Evolutionary conservation across 64 coral and sea anemone species (phyloP), one percentile per base, ranked within the genome.

Genomic region (Actinia tenebrosa): DNA sequence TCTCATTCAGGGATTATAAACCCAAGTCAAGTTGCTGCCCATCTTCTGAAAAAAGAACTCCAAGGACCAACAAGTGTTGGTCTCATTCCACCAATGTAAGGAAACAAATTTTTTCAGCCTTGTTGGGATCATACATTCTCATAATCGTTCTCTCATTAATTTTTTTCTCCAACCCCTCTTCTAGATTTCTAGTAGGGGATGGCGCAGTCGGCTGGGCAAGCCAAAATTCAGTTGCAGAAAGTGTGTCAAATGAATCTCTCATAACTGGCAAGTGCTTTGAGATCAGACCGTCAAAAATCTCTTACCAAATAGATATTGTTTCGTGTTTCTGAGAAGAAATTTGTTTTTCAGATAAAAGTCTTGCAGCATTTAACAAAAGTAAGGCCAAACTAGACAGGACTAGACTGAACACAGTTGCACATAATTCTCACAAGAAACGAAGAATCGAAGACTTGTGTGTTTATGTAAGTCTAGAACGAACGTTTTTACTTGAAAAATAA

Each of bases 161-260:
- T 75, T 11, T 25, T 30, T 13, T 75, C 14, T 75, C 13, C 13
- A 2, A 58, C 10, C 10, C 13, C 15, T 58, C 7, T 75, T 58
- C 45, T 20, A 98, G 96, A 82, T 92, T 94, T 94, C 75, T 98
- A 19, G 90, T 89, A 30, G 96, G 96, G 27, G 96, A 98, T 53
- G 96, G 96, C 37, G 96, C 96, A 23, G 79, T 64, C 23, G 53
- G 52, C n/a, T 98, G 96, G 96, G 96, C 96, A 60, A 45, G 82
- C 25, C 69, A 75, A 78, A 45, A 98, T 84, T 91, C 89, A 92
- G 92, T 89, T 80, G 84, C 94, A 30, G 47, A 37, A 23, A 27
- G 17, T 71, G 88, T 89, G 9, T 44, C 88, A 53, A 53, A 71
- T 22, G 45, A 54, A 45, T 55, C 60, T 27, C 59, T 89, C 42